These are phyloP conservation scores for Brachyalestes nurse DNA, from an alignment of 2,797 vertebrate genomes.

Conservation along the genomic window DNA sequence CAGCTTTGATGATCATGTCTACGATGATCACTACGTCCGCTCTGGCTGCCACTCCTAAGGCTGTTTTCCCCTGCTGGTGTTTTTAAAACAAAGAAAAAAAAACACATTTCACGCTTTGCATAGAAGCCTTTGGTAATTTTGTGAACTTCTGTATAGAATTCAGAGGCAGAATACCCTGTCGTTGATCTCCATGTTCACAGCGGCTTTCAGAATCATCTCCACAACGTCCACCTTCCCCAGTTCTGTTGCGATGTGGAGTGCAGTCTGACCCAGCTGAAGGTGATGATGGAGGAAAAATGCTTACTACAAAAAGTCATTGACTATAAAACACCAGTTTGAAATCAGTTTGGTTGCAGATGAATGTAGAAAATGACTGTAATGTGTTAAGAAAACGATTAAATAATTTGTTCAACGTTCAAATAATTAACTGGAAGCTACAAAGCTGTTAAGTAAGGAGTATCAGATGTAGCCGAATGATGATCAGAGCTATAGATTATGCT, in stretches of 20 bases:
- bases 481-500: too few species aligned
- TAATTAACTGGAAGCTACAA: too few species aligned
- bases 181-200: conserved; percentile 75
- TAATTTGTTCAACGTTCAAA: too few species aligned
- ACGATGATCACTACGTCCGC: conserved; percentile 84
- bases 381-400: too few species aligned
- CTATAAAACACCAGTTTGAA: too few species aligned
- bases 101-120: neutral
- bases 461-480: too few species aligned
- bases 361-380: too few species aligned
- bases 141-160: neutral
- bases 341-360: too few species aligned
- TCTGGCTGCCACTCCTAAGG: conserved; percentile 85
- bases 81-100: neutral
- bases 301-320: neutral
- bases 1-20: conserved; percentile 96
- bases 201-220: conserved; percentile 85
- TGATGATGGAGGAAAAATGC: neutral
- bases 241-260: conserved; percentile 87
- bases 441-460: too few species aligned
- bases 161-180: conserved; percentile 79
- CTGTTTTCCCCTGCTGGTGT: conserved; percentile 85
- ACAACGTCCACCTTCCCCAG: conserved; percentile 85
- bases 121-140: neutral
- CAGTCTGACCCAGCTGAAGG: conserved; percentile 85